Percentiles rank a stretch among this genome's conserved stretches.
phyloP scores from a whole-genome alignment of 1,140 invertebrate species.

The Polypedilum vanderplanki region DNA sequence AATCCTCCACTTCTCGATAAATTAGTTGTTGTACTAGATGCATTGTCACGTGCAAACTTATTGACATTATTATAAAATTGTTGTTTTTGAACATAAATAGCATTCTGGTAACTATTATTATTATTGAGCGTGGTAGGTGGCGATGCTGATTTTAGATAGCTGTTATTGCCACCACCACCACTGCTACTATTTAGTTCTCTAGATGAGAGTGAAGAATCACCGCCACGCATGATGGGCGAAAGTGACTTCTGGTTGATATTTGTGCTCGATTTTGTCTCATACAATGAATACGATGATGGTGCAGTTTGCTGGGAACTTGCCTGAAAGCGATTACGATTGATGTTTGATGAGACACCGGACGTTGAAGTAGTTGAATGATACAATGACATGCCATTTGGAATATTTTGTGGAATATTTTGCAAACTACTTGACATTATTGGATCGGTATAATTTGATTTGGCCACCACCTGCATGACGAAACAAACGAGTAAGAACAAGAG shows the following conservation, averaged over 20 bases:
- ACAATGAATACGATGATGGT: slow-evolving; percentile 25
- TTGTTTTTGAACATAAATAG: slow-evolving; percentile 20
- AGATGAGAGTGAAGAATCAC: background rate
- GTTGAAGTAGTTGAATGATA: slow-evolving; percentile 28
- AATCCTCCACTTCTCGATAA: background rate
- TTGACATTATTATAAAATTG: background rate
- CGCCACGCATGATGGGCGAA: slow-evolving; percentile 27
- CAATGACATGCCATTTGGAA: slow-evolving; percentile 41
- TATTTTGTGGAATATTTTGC: slow-evolving; percentile 44
- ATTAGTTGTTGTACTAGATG: background rate
- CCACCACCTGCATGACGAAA: slow-evolving; percentile 37
- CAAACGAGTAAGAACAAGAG: background rate
- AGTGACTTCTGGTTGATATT: slow-evolving; percentile 29
- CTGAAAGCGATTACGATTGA: slow-evolving; percentile 32
- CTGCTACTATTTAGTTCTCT: slow-evolving; percentile 2
- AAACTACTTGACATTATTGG: slow-evolving; percentile 41
- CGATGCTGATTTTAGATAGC: slow-evolving; percentile 1
- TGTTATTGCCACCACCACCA: background rate
- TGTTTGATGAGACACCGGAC: slow-evolving; percentile 33
- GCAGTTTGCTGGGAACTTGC: slow-evolving; percentile 22
- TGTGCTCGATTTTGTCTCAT: slow-evolving; percentile 29
- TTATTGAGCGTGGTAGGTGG: background rate
- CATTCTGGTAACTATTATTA: slow-evolving; percentile 28
- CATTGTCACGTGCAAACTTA: slow-evolving; percentile 15
- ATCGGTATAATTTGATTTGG: slow-evolving; percentile 41